Base-by-base conservation (phyloP, 2,113 vertebrate species). In the Thomomys bottae region DNA sequence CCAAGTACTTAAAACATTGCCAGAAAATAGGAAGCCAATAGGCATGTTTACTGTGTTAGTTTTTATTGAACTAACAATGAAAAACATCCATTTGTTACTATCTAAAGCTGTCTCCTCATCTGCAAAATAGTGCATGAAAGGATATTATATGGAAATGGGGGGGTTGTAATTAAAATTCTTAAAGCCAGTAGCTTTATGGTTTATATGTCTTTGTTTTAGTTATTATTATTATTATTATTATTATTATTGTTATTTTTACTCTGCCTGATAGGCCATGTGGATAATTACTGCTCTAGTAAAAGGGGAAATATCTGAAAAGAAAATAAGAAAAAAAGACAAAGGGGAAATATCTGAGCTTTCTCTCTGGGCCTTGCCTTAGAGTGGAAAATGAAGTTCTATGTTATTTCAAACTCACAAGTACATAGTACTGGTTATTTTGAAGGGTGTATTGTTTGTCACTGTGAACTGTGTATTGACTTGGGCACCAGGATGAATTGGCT, bases 221-320 rank as follows among this genome's bases (percentile, higher is more conserved):
- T n/a, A 36, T 61, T 28, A n/a, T 42, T 61, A 15, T 70, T 66
- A 38, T 77, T 67, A 23, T 90, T 14, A 67, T 45, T 72, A 28
- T 45, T 6, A 42, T 70, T 66, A 38, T 77, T 67, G 21, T 90
- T 14, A 67, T 45, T 72, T 32, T 45, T 6, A 42, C 21, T 77
- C 20, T 57, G 38, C 26, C 3, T 91, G 32, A 17, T 87, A 36
- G 77, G 36, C 17, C 42, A 8, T 59, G 9, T 73, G 3, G 72
- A 28, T 57, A 78, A 59, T 32, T 10, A n/a, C 72, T 30, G 36
- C 77, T 91, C 54, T 93, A 90, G 84, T 84, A 80, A 88, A 81
- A 84, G 38, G 76, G 61, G 63, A 88, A 87, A 96, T 87, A 88
- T 92, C 86, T 93, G 92, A 92, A 83, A 20, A n/a, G n/a, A n/a